Percentiles rank a stretch among this genome's conserved stretches.
phyloP scores from a whole-genome alignment of 2,113 vertebrate species.

The Pogona vitticeps region DNA sequence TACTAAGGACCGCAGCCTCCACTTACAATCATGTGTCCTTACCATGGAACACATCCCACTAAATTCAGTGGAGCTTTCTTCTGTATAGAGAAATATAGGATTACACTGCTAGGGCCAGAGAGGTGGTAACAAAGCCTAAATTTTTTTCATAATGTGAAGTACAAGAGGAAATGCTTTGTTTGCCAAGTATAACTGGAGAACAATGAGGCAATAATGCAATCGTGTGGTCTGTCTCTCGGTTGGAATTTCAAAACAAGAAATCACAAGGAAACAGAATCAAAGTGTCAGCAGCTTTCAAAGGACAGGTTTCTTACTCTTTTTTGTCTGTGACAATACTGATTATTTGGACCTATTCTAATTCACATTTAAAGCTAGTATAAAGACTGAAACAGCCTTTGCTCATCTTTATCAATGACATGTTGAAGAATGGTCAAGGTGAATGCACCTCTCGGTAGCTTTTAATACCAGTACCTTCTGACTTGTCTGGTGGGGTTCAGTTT shows the following conservation, averaged over 20 bases:
- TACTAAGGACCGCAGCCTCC: not conserved
- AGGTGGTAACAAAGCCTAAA: accelerated
- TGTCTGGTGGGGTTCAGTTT: not conserved
- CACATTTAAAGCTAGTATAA: not conserved
- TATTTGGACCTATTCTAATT: not conserved
- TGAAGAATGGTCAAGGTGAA: not conserved
- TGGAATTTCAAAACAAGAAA: constrained; percentile 33
- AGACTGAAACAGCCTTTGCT: not conserved
- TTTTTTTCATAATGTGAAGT: accelerated
- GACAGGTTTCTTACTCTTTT: not conserved
- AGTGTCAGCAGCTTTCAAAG: constrained; percentile 30
- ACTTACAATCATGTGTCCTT: not conserved
- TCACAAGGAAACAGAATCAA: constrained; percentile 37
- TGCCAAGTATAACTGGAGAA: constrained; percentile 38
- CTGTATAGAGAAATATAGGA: not conserved
- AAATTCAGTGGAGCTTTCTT: not conserved
- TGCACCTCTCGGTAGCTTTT: not conserved
- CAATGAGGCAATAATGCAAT: constrained; percentile 19
- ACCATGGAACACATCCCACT: not conserved
- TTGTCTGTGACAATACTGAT: not conserved
- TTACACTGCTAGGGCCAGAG: not conserved
- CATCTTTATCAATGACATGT: not conserved
- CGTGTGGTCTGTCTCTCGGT: constrained; percentile 12
- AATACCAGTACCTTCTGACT: not conserved
- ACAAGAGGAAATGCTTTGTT: constrained; percentile 17